Evolutionary conservation across 2,888 invertebrate species (phyloP).

Genomic region (Coelopa pilipes): DNA sequence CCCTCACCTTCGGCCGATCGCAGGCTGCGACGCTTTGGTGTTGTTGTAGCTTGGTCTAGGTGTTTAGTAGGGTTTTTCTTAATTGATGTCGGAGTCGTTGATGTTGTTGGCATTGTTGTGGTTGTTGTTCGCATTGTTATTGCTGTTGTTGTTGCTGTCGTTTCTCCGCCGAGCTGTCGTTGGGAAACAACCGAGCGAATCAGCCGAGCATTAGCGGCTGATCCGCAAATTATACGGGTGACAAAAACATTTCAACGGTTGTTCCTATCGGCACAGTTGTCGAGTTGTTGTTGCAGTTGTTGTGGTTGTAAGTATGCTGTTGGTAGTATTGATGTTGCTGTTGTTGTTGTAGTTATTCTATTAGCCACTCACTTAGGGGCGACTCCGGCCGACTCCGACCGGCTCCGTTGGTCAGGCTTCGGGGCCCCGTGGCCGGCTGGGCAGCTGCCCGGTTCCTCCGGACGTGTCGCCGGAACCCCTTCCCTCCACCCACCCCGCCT

Average conservation of each 20-base stretch:
- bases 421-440: too few species aligned
- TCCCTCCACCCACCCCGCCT: too few species aligned
- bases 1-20: too few species aligned
- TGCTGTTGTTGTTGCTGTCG: constrained; percentile 44
- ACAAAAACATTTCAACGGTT: constrained; percentile 49
- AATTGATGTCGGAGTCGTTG: too few species aligned
- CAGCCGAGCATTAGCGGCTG: constrained; percentile 29
- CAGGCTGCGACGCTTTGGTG: too few species aligned
- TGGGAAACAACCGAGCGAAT: constrained; percentile 5
- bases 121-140: too few species aligned
- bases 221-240: constrained; percentile 57
- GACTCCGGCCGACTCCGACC: not conserved
- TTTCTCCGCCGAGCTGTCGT: constrained; percentile 51
- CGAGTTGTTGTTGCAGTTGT: constrained; percentile 38
- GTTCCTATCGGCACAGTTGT: constrained; percentile 25
- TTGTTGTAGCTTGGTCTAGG: not conserved
- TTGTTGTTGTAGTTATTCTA: constrained; percentile 19
- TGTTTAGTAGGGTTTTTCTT: not conserved
- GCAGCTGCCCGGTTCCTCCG: too few species aligned
- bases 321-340: not conserved
- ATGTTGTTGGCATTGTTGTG: too few species aligned
- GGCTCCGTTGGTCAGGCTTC: too few species aligned
- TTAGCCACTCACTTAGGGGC: constrained; percentile 25
- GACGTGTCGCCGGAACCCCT: too few species aligned
- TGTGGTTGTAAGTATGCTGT: constrained; percentile 39